These are phyloP conservation scores for Pseudocheirus occidentalis DNA, from an alignment of 2,797 vertebrate species.

Conservation along the genomic window DNA sequence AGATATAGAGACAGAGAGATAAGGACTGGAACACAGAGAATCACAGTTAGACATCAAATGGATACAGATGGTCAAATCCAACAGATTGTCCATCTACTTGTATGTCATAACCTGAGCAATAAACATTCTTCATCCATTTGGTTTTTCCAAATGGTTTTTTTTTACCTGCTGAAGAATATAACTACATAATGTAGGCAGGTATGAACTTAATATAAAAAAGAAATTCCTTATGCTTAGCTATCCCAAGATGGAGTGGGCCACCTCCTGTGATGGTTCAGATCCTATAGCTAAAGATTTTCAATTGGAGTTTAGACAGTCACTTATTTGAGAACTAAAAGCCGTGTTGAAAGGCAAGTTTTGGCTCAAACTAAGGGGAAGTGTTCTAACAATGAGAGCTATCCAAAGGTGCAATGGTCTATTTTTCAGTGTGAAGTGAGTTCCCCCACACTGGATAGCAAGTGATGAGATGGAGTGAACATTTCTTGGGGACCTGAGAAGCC, in stretches of 20 bases:
- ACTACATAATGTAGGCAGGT: neutral
- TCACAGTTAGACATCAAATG: neutral
- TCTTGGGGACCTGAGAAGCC: neutral
- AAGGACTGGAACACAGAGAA: neutral
- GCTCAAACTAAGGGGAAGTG: neutral
- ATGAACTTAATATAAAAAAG: neutral
- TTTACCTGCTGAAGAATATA: neutral
- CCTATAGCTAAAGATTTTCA: neutral
- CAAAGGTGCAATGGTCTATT: neutral
- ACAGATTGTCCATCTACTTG: neutral
- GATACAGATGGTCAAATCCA: neutral
- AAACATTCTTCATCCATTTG: neutral
- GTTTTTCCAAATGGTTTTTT: neutral
- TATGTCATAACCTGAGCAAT: neutral
- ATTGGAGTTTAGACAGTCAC: neutral
- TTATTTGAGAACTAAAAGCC: neutral
- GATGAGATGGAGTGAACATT: neutral
- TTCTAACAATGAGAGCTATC: neutral
- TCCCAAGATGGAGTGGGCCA: neutral
- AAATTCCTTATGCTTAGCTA: neutral
- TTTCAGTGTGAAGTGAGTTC: neutral
- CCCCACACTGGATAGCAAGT: neutral
- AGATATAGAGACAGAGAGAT: neutral
- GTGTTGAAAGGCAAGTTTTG: neutral
- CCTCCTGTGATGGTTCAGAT: neutral